Conservation (phyloP, 1,140 invertebrate species). For the Brachionus asplanchnoidis region DNA sequence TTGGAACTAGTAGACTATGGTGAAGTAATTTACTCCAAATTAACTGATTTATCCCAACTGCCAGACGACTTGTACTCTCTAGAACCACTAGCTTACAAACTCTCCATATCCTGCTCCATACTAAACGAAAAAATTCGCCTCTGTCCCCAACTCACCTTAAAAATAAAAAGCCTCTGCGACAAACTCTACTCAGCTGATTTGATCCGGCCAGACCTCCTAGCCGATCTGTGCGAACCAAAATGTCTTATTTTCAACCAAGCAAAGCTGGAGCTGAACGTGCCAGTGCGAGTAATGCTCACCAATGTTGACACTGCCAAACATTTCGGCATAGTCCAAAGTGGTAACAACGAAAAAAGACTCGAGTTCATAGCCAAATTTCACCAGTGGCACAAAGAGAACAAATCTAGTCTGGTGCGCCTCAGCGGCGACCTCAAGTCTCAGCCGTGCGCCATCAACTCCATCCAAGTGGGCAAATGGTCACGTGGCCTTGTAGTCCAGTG, state of each 20-base stretch:
- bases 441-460: constrained; percentile 12
- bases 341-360: background rate
- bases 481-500: constrained; percentile 14
- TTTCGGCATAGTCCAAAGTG: background rate
- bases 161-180: background rate
- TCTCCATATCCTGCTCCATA: background rate
- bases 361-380: constrained; percentile 28
- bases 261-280: background rate
- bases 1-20: background rate
- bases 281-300: background rate
- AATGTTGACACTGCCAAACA: constrained; percentile 20
- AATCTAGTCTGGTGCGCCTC: background rate
- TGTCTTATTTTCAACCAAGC: background rate
- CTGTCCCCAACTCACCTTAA: background rate
- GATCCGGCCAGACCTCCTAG: background rate
- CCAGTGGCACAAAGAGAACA: constrained; percentile 38
- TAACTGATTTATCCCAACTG: background rate
- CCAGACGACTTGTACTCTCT: background rate
- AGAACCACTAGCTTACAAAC: background rate
- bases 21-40: background rate
- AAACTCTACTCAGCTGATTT: background rate
- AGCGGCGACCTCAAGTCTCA: background rate
- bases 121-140: background rate
- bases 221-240: background rate
- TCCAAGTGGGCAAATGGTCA: constrained; percentile 35